Evolutionary conservation across 2,797 vertebrate genomes (phyloP).

Genomic region (Pelodytes ibericus): DNA sequence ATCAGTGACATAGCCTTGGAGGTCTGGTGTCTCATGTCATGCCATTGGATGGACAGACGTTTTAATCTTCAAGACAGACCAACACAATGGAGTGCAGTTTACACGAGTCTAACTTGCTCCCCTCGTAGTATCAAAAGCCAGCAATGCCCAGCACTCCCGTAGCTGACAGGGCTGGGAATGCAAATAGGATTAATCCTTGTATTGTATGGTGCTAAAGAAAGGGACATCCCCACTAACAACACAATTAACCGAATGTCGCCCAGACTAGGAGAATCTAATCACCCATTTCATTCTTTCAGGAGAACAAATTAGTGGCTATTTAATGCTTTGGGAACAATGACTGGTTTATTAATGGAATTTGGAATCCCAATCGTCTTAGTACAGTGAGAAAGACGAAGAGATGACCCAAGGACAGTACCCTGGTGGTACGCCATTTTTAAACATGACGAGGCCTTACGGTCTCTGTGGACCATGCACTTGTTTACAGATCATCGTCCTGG

Average conservation of each 20-base stretch:
- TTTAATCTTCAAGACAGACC: background rate
- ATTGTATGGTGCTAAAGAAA: conserved; percentile 13
- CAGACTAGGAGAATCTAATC: conserved; percentile 63
- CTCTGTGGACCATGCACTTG: conserved; percentile 76
- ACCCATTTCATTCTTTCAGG: conserved; percentile 61
- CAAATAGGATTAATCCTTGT: conserved; percentile 26
- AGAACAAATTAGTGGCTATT: conserved; percentile 57
- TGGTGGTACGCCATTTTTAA: conserved; percentile 78
- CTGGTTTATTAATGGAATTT: conserved; percentile 57
- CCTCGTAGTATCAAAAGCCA: background rate
- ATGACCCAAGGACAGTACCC: conserved; percentile 72
- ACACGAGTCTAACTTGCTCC: conserved; percentile 5
- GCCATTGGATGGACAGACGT: background rate
- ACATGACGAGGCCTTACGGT: conserved; percentile 73
- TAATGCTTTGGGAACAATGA: conserved; percentile 59
- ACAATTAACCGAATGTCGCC: conserved; percentile 65
- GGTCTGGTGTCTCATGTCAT: background rate
- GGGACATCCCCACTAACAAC: conserved; percentile 60
- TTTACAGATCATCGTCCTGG: conserved; percentile 75
- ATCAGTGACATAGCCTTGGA: too few species aligned
- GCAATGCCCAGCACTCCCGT: background rate
- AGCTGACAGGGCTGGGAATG: background rate
- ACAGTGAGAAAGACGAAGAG: conserved; percentile 59
- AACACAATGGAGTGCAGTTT: background rate
- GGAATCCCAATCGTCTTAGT: conserved; percentile 63